A percentile compares a stretch with the other conserved stretches of the same genome.
Evolutionary conservation across 2,113 vertebrate species (phyloP).

Genomic region (Cromileptes altivelis): DNA sequence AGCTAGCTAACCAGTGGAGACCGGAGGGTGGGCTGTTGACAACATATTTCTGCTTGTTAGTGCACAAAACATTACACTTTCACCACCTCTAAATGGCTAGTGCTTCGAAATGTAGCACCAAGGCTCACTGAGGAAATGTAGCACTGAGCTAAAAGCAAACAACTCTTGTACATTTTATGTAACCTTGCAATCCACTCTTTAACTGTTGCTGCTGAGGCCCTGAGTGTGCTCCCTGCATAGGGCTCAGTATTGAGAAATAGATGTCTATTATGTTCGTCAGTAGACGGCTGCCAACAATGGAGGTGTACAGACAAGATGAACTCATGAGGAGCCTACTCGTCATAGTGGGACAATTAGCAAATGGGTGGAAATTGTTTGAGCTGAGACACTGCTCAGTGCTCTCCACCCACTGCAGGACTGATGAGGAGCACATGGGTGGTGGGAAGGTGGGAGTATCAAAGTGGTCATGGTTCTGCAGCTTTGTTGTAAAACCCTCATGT

Average conservation of each 20-base stretch:
- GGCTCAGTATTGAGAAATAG: background rate
- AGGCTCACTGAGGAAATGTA: too few species aligned
- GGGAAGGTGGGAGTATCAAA: conserved; percentile 45
- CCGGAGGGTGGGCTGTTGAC: too few species aligned
- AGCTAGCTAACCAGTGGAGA: too few species aligned
- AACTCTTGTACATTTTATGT: too few species aligned
- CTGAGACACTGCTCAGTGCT: conserved; percentile 33
- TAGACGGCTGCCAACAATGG: conserved; percentile 28
- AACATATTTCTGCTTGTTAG: too few species aligned
- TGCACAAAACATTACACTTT: too few species aligned
- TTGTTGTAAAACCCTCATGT: conserved; percentile 15
- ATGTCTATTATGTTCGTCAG: background rate
- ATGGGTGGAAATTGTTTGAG: conserved; percentile 22
- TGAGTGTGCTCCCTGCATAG: background rate
- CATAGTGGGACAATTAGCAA: conserved; percentile 59
- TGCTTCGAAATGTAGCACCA: too few species aligned
- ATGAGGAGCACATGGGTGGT: conserved; percentile 13
- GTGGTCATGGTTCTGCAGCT: conserved; percentile 3
- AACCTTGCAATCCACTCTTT: background rate
- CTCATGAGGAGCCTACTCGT: conserved; percentile 53
- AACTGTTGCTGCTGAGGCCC: background rate
- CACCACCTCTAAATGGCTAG: too few species aligned
- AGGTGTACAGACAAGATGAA: conserved; percentile 35
- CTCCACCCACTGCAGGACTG: conserved; percentile 31
- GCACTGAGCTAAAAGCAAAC: too few species aligned